Conservation (phyloP, 2,888 invertebrate species). For the Hemithea aestivaria region DNA sequence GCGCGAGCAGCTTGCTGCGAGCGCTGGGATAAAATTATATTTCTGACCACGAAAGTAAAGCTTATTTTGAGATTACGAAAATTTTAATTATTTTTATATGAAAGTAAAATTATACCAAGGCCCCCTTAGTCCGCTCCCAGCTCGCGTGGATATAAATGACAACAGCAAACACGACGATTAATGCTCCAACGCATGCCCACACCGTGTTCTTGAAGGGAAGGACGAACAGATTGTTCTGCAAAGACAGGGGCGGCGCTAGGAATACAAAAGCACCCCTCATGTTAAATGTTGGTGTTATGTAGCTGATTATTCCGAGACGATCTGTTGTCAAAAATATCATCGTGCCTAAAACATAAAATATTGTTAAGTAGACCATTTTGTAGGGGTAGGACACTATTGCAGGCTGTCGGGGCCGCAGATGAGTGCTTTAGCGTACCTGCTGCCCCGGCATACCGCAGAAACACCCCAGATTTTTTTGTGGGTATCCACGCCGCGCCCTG, state of each 20-base stretch:
- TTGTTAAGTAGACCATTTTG: too few species aligned
- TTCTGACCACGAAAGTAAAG: too few species aligned
- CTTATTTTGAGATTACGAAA: too few species aligned
- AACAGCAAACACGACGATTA: slow-evolving; percentile 50
- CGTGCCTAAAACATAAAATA: slow-evolving; percentile 44
- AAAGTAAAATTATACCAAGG: background rate
- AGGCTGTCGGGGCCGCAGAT: too few species aligned
- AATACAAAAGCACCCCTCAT: slow-evolving; percentile 77
- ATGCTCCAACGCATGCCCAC: slow-evolving; percentile 75
- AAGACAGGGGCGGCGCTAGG: slow-evolving; percentile 81
- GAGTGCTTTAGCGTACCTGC: too few species aligned
- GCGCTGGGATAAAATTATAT: too few species aligned
- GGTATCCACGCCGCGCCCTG: too few species aligned
- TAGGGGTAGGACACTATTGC: too few species aligned
- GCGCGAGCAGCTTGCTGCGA: too few species aligned
- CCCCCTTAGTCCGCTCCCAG: slow-evolving; percentile 41
- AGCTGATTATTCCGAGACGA: slow-evolving; percentile 55
- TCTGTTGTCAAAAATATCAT: slow-evolving; percentile 40
- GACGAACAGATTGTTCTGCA: slow-evolving; percentile 81
- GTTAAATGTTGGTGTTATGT: slow-evolving; percentile 59
- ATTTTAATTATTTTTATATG: too few species aligned
- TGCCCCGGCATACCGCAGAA: too few species aligned
- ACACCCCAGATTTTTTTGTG: too few species aligned
- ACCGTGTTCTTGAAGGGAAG: slow-evolving; percentile 80
- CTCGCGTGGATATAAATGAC: slow-evolving; percentile 46